Percentiles rank a stretch among this genome's conserved stretches.
phyloP scores from a whole-genome alignment of 2,113 vertebrate genomes.

The Pelecanus crispus region DNA sequence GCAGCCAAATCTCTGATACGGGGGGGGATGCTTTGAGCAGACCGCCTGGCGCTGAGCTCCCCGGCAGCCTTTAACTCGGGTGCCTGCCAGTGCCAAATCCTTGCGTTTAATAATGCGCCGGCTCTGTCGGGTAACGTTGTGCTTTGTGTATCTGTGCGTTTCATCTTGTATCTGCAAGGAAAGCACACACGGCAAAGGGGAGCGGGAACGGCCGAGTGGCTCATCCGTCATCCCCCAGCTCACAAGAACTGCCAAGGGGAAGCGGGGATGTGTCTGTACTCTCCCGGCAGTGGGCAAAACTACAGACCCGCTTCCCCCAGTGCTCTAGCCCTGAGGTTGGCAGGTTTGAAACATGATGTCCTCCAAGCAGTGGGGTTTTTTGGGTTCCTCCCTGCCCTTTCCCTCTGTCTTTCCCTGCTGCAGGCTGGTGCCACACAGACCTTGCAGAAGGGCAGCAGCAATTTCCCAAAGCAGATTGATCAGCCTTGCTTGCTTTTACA shows the following conservation, averaged over 20 bases:
- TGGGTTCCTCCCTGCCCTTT: background rate
- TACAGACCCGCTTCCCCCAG: rapidly evolving
- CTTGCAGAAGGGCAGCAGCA: background rate
- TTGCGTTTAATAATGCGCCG: rapidly evolving
- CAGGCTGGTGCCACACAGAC: background rate
- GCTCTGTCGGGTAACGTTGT: background rate
- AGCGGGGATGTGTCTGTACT: background rate
- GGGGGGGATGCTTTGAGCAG: background rate
- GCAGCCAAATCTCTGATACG: background rate
- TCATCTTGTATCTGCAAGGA: background rate
- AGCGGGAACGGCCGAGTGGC: background rate
- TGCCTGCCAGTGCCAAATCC: background rate
- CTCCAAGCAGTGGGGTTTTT: background rate
- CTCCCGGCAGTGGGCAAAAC: background rate
- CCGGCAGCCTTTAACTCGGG: background rate
- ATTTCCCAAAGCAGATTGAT: background rate
- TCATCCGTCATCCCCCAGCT: background rate
- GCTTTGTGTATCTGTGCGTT: background rate
- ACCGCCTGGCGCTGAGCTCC: rapidly evolving
- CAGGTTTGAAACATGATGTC: background rate
- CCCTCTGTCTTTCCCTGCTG: background rate
- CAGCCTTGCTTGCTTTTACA: background rate
- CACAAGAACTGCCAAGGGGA: rapidly evolving
- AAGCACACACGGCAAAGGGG: rapidly evolving
- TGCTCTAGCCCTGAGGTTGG: background rate